A percentile compares a stretch with the other conserved stretches of the same genome.
Conservation (phyloP, 1,140 invertebrate species). For the Drosophila ambigua region DNA sequence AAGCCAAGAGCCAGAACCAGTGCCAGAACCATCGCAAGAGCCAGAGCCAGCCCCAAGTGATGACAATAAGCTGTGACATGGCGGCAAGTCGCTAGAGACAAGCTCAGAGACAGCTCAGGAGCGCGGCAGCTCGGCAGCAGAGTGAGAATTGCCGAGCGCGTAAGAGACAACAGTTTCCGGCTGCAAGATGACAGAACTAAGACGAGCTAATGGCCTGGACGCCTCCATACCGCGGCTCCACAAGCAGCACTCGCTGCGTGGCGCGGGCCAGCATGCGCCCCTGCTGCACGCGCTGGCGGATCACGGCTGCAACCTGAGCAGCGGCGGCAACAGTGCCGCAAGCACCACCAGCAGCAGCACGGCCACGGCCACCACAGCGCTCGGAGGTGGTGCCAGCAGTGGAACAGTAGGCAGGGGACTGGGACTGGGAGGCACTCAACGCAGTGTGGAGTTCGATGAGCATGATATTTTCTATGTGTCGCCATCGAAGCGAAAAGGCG, state of each 20-base stretch:
- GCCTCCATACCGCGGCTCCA: conserved; percentile 44
- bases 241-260: conserved; percentile 65
- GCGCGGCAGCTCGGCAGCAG: neutral
- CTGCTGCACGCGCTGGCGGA: conserved; percentile 64
- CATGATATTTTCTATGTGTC: conserved; percentile 81
- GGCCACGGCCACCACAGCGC: conserved; percentile 67
- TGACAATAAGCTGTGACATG: conserved; percentile 70
- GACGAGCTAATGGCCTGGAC: conserved; percentile 53
- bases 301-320: conserved; percentile 70
- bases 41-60: conserved; percentile 46
- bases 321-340: conserved; percentile 71
- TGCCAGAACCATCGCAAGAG: neutral
- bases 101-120: conserved; percentile 19
- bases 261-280: conserved; percentile 33
- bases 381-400: conserved; percentile 18
- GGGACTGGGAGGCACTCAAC: conserved; percentile 10
- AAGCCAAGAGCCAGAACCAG: neutral
- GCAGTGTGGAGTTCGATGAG: conserved; percentile 73
- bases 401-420: too few relatives aligned
- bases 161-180: conserved; percentile 4
- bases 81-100: conserved; percentile 17
- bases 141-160: neutral
- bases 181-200: conserved; percentile 60
- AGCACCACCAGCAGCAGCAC: conserved; percentile 76
- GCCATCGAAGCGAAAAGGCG: conserved; percentile 77